These are phyloP conservation scores for Thereuonema tuberculata DNA, from an alignment of 1,140 invertebrate species.

Conservation along the genomic window DNA sequence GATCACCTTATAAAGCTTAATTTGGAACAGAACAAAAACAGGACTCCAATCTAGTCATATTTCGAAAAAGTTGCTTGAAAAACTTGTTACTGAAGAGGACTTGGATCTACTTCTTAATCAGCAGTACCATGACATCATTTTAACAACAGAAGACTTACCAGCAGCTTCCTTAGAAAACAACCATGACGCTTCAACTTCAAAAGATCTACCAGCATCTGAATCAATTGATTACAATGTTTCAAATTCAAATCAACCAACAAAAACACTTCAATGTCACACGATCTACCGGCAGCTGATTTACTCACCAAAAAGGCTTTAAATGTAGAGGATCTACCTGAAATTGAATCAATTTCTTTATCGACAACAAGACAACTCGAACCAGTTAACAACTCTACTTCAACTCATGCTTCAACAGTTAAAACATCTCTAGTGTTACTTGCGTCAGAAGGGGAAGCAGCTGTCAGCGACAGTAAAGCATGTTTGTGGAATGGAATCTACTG, in stretches of 20 bases:
- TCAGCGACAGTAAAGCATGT: neutral
- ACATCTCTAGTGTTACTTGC: neutral
- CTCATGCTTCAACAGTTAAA: neutral
- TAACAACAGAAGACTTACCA: conserved; percentile 11
- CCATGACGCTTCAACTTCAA: conserved; percentile 1
- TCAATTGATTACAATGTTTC: neutral
- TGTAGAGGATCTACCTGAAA: neutral
- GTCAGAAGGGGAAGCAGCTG: neutral
- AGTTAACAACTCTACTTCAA: neutral
- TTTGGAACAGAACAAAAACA: neutral
- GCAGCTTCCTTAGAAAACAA: conserved; percentile 10
- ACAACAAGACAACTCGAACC: neutral
- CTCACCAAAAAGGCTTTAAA: neutral
- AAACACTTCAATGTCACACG: neutral
- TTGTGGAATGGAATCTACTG: neutral
- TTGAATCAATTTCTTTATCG: neutral
- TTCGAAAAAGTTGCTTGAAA: neutral
- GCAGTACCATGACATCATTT: conserved; percentile 10
- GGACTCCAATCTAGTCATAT: neutral
- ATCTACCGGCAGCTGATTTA: neutral
- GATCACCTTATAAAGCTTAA: conserved; percentile 14
- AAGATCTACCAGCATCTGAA: neutral
- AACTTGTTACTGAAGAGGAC: neutral
- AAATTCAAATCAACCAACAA: neutral
- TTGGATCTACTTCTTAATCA: conserved; percentile 11